Evolutionary conservation across 2,797 vertebrate species (phyloP), one percentile per base, ranked within the genome.

Genomic region (Poecilia picta): DNA sequence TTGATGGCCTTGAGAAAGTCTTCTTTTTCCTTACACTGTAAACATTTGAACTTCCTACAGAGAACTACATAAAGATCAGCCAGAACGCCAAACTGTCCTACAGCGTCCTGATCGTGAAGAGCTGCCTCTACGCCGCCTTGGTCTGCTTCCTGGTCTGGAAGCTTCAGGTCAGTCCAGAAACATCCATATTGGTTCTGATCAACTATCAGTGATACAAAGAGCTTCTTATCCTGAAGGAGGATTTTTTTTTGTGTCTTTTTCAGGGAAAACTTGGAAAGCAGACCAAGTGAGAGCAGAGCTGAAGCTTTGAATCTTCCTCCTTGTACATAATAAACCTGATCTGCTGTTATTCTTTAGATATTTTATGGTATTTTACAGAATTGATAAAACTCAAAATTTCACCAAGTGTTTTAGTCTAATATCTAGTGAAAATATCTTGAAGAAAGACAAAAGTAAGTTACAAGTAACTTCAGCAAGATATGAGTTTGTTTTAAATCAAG

Each of bases 81-180:
- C 79, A 86, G 8, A 36, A 0, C 0, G 89, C 87, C 72, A 95
- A 91, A 81, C 62, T 95, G 73, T 88, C 88, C 62, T 96, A 96
- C 66, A 0, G 0, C 0, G 20, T 93, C 7, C 79, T 95, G 2
- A 90, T 95, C 43, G 0, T 47, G 57, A 96, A 96, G 93, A 93
- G 95, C 88, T n/a, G 66, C 72, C 5, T 94, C 55, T 96, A 95
- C 6, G 95, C 93, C 18, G 74, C 87, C 36, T 89, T 96, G n/a
- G 83, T 96, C 6, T 5, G 62, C 6, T 25, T 91, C 64, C 28
- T 95, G 83, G 74, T 94, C 5, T 93, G 85, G 89, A 94, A 76
- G 86, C 72, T 92, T 16, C 86, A 90, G 94, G 95, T 96, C 75
- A 47, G 86, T 80, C 1, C 12, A 72, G 41, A 57, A 68, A 70